These are phyloP conservation scores for Neolamprologus fasciatus DNA, from an alignment of 2,113 vertebrate genomes.

Conservation along the genomic window DNA sequence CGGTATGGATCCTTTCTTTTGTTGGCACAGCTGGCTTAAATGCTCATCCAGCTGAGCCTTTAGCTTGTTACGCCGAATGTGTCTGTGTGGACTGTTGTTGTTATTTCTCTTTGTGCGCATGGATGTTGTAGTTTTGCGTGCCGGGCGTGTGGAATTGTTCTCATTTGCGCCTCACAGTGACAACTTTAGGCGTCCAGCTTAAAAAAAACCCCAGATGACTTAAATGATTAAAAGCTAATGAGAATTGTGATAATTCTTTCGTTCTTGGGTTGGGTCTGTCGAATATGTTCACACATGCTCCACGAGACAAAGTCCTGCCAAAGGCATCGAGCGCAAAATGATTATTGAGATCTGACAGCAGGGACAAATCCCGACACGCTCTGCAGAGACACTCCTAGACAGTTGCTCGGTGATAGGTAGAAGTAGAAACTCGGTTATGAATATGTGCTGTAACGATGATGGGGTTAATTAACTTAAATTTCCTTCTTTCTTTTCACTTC, in stretches of 20 bases:
- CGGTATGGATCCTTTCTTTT: conserved; percentile 41
- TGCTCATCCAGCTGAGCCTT: conserved; percentile 21
- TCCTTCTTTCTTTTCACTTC: background rate
- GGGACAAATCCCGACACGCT: background rate
- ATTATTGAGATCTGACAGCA: background rate
- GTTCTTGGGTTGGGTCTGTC: background rate
- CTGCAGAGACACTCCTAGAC: background rate
- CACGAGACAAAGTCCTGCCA: background rate
- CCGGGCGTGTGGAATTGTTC: background rate
- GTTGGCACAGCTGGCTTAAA: conserved; percentile 38
- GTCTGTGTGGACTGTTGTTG: conserved; percentile 8
- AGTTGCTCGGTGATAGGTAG: background rate
- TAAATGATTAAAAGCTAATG: background rate
- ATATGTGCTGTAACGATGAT: background rate
- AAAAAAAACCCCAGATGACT: accelerated
- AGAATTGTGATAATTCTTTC: background rate
- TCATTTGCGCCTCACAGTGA: background rate
- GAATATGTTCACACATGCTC: background rate
- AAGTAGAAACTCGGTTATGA: background rate
- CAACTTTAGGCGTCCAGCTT: background rate
- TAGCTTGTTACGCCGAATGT: background rate
- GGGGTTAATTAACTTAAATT: background rate
- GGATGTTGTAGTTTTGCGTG: background rate
- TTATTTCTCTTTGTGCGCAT: background rate
- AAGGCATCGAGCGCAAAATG: background rate